A percentile compares a stretch with the other conserved stretches of the same genome.
phyloP scores from a whole-genome alignment of 2,113 vertebrate genomes.

The Synodontis membranacea region DNA sequence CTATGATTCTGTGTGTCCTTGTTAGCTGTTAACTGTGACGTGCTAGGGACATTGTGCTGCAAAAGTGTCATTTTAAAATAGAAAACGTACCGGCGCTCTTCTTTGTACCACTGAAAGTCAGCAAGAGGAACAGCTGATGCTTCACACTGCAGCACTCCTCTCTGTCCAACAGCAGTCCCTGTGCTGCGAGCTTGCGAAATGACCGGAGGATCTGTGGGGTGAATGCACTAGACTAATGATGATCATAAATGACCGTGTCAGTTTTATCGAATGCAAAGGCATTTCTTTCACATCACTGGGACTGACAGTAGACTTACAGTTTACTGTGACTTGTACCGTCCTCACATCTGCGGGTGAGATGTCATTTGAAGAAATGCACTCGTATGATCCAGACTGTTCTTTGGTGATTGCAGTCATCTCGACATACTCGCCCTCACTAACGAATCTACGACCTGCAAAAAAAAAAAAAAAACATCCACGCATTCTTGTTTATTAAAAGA shows the following conservation, averaged over 20 bases:
- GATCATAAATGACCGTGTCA: slow-evolving; percentile 36
- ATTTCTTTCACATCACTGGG: neutral
- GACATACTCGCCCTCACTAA: slow-evolving; percentile 90
- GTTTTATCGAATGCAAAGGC: slow-evolving; percentile 8
- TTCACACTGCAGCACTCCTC: slow-evolving; percentile 90
- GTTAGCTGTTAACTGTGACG: neutral
- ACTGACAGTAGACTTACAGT: slow-evolving; percentile 80
- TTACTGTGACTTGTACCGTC: slow-evolving; percentile 90
- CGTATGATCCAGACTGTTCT: slow-evolving; percentile 93
- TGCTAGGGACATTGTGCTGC: neutral
- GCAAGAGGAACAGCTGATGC: slow-evolving; percentile 89
- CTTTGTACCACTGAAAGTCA: slow-evolving; percentile 98
- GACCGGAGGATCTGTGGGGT: slow-evolving; percentile 84
- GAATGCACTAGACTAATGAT: slow-evolving; percentile 41
- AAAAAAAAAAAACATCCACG: slow-evolving; percentile 24
- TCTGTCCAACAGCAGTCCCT: slow-evolving; percentile 86
- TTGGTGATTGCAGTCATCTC: slow-evolving; percentile 89
- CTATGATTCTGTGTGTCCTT: slow-evolving; percentile 8
- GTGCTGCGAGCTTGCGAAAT: slow-evolving; percentile 89
- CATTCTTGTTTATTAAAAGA: neutral
- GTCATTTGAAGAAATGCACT: slow-evolving; percentile 91
- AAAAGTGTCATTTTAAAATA: slow-evolving; percentile 6
- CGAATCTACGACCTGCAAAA: slow-evolving; percentile 77
- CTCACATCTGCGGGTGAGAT: slow-evolving; percentile 84
- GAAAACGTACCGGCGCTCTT: slow-evolving; percentile 85